Evolutionary conservation across 37 sponge, comb jelly and placozoan genomes (phyloP).

Genomic region (Hormiphora californensis): DNA sequence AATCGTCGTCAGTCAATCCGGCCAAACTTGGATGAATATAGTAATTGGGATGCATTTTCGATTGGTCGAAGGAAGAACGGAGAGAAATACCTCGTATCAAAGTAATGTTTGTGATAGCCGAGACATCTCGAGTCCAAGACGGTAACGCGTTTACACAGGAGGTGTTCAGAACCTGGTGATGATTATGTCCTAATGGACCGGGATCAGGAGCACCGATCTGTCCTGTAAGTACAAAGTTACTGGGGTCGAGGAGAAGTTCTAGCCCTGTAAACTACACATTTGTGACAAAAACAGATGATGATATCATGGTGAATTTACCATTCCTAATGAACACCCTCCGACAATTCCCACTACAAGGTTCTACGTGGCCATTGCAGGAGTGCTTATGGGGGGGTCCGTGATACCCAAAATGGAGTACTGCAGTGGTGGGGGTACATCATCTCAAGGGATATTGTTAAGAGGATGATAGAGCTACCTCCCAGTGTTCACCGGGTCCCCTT

Average conservation of each 20-base stretch:
- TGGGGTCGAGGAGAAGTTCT: neutral
- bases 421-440: conserved; percentile 1
- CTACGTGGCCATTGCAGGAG: neutral
- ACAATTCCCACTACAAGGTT: neutral
- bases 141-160: neutral
- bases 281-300: neutral
- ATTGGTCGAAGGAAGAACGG: too few species aligned
- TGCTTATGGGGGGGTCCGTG: neutral
- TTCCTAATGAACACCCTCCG: neutral
- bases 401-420: neutral
- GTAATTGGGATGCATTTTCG: neutral
- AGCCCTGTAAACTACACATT: neutral
- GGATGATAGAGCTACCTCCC: neutral
- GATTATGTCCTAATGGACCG: neutral
- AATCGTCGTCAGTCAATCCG: neutral
- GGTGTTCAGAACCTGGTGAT: neutral
- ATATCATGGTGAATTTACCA: neutral
- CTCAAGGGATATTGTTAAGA: neutral
- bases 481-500: neutral
- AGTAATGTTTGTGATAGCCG: neutral
- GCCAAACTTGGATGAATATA: neutral
- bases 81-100: neutral
- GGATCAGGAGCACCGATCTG: neutral
- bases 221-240: neutral
- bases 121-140: neutral